phyloP scores from a whole-genome alignment of 2,113 vertebrate species.

The Oryzias melastigma region DNA sequence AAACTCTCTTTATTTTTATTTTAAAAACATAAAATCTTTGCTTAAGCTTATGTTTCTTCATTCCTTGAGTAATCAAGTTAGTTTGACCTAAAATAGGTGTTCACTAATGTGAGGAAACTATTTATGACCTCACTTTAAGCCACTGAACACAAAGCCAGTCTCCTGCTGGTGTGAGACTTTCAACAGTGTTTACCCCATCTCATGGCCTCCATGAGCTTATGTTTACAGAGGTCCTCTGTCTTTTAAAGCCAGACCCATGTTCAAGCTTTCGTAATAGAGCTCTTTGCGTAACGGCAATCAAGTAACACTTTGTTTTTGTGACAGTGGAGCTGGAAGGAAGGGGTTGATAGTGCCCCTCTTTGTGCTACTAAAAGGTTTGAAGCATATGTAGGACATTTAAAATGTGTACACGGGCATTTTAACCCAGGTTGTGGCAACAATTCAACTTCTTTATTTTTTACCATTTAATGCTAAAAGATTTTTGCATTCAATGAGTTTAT shows the following conservation, averaged over 20 bases:
- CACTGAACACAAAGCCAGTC: constrained; percentile 25
- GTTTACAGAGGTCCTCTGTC: constrained; percentile 62
- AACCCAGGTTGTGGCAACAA: constrained; percentile 1
- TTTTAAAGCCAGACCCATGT: constrained; percentile 47
- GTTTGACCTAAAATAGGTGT: constrained; percentile 9
- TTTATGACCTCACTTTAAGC: constrained; percentile 33
- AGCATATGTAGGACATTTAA: constrained; percentile 31
- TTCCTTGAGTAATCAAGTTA: constrained; percentile 16
- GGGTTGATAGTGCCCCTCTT: constrained; percentile 37
- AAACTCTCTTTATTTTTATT: not conserved
- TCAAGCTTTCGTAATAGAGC: constrained; percentile 44
- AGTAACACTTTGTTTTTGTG: constrained; percentile 54
- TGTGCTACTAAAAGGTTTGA: constrained; percentile 23
- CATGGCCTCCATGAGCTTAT: constrained; percentile 25
- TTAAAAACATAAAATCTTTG: constrained; percentile 11
- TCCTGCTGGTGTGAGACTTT: constrained; percentile 28
- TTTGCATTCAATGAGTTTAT: no score
- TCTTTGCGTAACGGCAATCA: constrained; percentile 58
- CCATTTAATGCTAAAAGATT: no score
- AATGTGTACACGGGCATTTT: constrained; percentile 29
- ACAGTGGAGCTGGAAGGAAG: constrained; percentile 49
- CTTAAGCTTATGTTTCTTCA: not conserved
- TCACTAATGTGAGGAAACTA: constrained; percentile 19
- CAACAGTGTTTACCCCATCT: constrained; percentile 41
- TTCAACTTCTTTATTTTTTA: no score